Conservation (phyloP, 2,888 invertebrate species). For the Macaria liturata region DNA sequence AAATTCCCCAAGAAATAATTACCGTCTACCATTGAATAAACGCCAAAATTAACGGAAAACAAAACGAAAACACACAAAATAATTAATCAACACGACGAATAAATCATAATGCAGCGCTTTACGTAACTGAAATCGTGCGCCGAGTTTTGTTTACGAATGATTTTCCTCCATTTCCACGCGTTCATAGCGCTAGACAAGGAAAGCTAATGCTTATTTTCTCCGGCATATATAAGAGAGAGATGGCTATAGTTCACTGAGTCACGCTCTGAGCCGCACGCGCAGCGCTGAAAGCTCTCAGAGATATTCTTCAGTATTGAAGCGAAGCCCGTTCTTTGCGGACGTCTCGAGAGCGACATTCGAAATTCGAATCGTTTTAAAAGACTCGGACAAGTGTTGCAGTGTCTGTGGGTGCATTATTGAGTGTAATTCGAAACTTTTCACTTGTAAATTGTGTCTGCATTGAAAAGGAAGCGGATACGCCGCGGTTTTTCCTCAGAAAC, state of each 20-base stretch:
- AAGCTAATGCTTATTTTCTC: conserved; percentile 34
- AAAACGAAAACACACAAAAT: conserved; percentile 61
- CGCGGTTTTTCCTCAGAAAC: conserved; percentile 56
- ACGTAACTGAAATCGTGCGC: conserved; percentile 50
- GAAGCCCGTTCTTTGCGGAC: conserved; percentile 57
- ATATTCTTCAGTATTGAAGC: conserved; percentile 65
- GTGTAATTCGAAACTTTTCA: conserved; percentile 39
- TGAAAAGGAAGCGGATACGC: conserved; percentile 45
- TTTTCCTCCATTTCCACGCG: conserved; percentile 69
- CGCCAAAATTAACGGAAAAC: conserved; percentile 63
- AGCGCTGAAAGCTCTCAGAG: conserved; percentile 69
- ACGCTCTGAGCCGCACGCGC: conserved; percentile 61
- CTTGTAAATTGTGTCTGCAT: conserved; percentile 42
- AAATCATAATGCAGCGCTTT: conserved; percentile 68
- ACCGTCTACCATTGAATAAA: conserved; percentile 53
- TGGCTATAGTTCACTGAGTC: conserved; percentile 33
- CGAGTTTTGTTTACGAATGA: conserved; percentile 46
- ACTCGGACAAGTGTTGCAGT: conserved; percentile 54
- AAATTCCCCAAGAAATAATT: conserved; percentile 30
- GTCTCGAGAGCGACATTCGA: conserved; percentile 43
- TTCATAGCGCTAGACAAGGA: conserved; percentile 38
- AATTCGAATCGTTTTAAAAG: conserved; percentile 46
- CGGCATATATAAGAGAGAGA: conserved; percentile 48
- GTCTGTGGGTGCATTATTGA: conserved; percentile 49
- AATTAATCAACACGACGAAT: conserved; percentile 71